These are phyloP conservation scores for Plotosus lineatus DNA, from an alignment of 2,113 vertebrate species.

Conservation along the genomic window DNA sequence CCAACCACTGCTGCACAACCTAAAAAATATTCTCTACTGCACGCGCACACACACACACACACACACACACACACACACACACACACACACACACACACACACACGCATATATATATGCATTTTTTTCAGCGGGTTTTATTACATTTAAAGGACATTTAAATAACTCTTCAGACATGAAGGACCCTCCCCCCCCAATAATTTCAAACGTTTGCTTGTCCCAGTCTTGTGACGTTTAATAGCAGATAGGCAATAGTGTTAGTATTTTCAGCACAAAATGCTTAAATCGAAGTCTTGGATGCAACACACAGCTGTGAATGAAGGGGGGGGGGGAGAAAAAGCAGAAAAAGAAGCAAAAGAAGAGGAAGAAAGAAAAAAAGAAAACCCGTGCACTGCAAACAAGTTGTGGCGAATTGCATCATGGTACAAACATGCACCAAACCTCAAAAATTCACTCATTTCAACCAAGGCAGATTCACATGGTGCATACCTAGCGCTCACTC, in stretches of 20 bases:
- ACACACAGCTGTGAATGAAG: slow-evolving; percentile 22
- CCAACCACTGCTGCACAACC: slow-evolving; percentile 42
- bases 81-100: neutral
- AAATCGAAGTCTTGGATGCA: slow-evolving; percentile 19
- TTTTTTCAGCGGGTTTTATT: neutral
- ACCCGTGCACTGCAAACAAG: slow-evolving; percentile 47
- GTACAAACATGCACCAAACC: slow-evolving; percentile 47
- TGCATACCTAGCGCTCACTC: neutral
- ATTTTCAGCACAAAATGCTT: neutral
- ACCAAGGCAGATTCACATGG: slow-evolving; percentile 30
- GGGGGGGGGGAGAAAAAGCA: too few relatives aligned
- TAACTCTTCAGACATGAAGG: neutral
- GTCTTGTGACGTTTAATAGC: slow-evolving; percentile 3
- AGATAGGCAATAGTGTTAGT: slow-evolving; percentile 12
- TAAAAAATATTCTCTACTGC: slow-evolving; percentile 22
- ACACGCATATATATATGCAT: neutral
- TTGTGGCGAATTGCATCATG: slow-evolving; percentile 50
- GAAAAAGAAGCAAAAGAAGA: too few relatives aligned
- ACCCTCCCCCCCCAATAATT: neutral
- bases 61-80: too few relatives aligned
- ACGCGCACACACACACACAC: neutral
- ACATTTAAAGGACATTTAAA: slow-evolving; percentile 2
- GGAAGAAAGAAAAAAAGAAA: neutral
- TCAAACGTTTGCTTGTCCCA: neutral
- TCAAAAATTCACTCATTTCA: slow-evolving; percentile 44